These are phyloP conservation scores for Drosophila busckii DNA, from an alignment of 1,140 invertebrate species.

Conservation along the genomic window DNA sequence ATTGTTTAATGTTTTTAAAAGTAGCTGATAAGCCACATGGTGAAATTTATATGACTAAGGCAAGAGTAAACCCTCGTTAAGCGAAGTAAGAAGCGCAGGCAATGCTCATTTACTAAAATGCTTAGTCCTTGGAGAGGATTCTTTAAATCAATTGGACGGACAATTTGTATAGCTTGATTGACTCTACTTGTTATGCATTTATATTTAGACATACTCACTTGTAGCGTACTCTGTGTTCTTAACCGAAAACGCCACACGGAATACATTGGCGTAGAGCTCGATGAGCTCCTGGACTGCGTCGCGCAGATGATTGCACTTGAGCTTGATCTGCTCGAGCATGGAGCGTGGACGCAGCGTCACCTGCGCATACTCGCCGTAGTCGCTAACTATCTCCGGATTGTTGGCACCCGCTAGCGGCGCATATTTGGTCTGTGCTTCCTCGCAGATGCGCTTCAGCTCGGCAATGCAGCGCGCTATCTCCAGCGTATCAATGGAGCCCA, in stretches of 20 bases:
- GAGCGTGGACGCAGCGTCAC: slow-evolving; percentile 81
- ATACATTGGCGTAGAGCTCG: slow-evolving; percentile 89
- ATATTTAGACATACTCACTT: slow-evolving; percentile 52
- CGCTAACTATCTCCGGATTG: slow-evolving; percentile 79
- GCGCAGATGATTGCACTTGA: slow-evolving; percentile 84
- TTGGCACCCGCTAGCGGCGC: slow-evolving; percentile 31
- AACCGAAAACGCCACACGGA: slow-evolving; percentile 87
- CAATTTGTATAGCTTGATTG: too few species aligned
- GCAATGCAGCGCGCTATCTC: slow-evolving; percentile 89
- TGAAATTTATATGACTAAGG: too few species aligned
- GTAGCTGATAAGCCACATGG: too few species aligned
- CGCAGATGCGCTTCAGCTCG: slow-evolving; percentile 84
- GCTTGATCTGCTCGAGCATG: slow-evolving; percentile 81
- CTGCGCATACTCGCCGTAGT: slow-evolving; percentile 83
- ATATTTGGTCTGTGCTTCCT: slow-evolving; percentile 64
- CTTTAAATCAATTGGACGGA: too few species aligned
- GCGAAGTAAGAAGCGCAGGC: too few species aligned
- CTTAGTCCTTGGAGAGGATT: too few species aligned
- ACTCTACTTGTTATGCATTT: too few species aligned
- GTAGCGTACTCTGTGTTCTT: slow-evolving; percentile 63
- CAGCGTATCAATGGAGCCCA: slow-evolving; percentile 92
- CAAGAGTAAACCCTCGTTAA: too few species aligned
- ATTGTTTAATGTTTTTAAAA: too few species aligned
- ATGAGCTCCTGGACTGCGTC: slow-evolving; percentile 87
- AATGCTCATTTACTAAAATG: too few species aligned